Evolutionary conservation across 2,113 vertebrate species (phyloP), one percentile per base, ranked within the genome.

Genomic region (Diglossa brunneiventris): DNA sequence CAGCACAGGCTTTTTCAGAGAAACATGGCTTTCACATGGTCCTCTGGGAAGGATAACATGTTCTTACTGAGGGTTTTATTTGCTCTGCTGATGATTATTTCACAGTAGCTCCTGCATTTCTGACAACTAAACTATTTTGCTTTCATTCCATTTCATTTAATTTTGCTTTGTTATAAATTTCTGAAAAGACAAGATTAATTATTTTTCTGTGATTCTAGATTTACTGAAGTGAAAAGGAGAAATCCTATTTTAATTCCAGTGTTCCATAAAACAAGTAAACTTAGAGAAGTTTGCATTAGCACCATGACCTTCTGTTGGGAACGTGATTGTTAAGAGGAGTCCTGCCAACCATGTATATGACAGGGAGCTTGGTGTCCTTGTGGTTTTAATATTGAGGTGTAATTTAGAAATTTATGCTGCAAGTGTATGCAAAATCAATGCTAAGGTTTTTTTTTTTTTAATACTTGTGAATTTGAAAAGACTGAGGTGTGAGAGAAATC

Each of bases 191-290:
- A 92, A 41, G 11, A 80, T 74, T 92, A 90, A 79, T 92, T 95
- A 11, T 83, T 82, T 69, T 20, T 73, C 59, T 90, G 66, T 86
- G 42, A 70, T 90, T 96, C 44, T 79, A 68, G 59, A 83, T 9
- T 13, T 50, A 87, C 8, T 94, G 37, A 93, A 87, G 24, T 61
- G 37, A 92, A 92, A 96, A 94, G 10, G 87, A 77, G 55, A 95
- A 95, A 59, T 23, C 7, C 10, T 7, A n/a, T 90, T 97, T 97
- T 95, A 24, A 84, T 79, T 90, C 89, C n/a, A 92, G 0, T 79
- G 27, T 24, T 79, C 50, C 41, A 56, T 18, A 96, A 58, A 94
- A 80, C 24, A 84, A 75, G 23, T 23, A 52, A 52, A 44, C 72
- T 21, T 82, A 46, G 6, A 83, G 24, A 81, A 83, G 37, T 9